Evolutionary conservation across 2,797 vertebrate species (phyloP).

Genomic region (Sitta carolinensis): DNA sequence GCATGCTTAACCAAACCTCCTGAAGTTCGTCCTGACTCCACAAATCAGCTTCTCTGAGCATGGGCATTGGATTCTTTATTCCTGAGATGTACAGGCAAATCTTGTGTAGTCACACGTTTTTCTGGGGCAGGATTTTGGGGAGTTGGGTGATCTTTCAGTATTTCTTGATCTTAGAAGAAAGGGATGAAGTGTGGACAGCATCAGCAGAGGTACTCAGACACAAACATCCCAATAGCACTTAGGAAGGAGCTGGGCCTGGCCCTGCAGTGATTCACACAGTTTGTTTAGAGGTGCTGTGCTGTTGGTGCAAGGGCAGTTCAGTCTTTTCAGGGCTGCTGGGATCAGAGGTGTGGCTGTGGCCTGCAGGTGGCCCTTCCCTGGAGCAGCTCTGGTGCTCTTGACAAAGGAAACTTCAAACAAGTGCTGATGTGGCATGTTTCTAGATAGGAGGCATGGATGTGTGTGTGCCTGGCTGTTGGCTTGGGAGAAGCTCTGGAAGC

Average conservation of each 20-base stretch:
- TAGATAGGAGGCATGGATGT: not conserved
- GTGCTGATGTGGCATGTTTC: not conserved
- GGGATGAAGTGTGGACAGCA: not conserved
- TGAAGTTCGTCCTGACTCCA: not conserved
- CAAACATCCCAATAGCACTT: not conserved
- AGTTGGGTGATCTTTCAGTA: not conserved
- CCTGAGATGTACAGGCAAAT: not conserved
- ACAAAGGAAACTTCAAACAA: not conserved
- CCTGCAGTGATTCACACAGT: not conserved
- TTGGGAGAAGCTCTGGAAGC: not conserved
- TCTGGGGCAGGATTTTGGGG: not conserved
- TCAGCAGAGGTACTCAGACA: not conserved
- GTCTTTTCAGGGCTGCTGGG: not conserved
- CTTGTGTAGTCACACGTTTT: not conserved
- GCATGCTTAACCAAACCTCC: not conserved
- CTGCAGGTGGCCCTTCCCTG: not conserved
- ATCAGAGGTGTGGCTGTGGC: not conserved
- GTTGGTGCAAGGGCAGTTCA: not conserved
- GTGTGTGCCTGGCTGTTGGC: not conserved
- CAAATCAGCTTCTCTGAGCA: not conserved
- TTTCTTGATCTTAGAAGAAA: not conserved
- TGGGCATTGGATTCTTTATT: not conserved
- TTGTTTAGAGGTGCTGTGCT: not conserved
- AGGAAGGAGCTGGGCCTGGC: not conserved
- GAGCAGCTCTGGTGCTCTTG: not conserved